Conservation (phyloP, 2,113 vertebrate species). For the Mus spicilegus region DNA sequence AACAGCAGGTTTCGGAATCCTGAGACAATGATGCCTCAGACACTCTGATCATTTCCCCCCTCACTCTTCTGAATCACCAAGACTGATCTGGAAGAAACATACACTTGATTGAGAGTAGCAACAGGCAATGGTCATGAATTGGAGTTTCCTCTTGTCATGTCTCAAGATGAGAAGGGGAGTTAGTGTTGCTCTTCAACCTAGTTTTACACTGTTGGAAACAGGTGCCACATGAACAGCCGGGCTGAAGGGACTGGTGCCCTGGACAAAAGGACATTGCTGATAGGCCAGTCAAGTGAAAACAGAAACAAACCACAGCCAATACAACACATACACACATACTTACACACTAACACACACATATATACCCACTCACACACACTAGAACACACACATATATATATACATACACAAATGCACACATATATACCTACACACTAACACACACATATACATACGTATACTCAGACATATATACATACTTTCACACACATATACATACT, state of each 20-base stretch:
- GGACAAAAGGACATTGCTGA: neutral
- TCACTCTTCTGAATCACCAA: neutral
- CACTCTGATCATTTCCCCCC: neutral
- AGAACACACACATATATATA: too few species aligned
- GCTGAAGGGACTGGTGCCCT: neutral
- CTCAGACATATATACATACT: too few species aligned
- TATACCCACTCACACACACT: neutral
- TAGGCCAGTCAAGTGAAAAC: neutral
- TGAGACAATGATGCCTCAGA: neutral
- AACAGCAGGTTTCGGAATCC: neutral
- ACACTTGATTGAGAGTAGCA: neutral
- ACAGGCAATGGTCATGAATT: neutral
- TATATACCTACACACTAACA: neutral
- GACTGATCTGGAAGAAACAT: neutral
- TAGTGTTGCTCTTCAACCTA: neutral
- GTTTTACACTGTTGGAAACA: neutral
- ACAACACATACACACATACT: neutral
- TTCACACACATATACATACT: too few species aligned
- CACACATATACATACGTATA: neutral
- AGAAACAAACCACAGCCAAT: neutral
- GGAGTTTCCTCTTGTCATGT: neutral
- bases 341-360: neutral
- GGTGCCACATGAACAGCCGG: neutral
- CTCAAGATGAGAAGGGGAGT: neutral
- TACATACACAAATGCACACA: too few species aligned